phyloP scores from a whole-genome alignment of 2,888 invertebrate species.

The Lasioglossum marginatum region DNA sequence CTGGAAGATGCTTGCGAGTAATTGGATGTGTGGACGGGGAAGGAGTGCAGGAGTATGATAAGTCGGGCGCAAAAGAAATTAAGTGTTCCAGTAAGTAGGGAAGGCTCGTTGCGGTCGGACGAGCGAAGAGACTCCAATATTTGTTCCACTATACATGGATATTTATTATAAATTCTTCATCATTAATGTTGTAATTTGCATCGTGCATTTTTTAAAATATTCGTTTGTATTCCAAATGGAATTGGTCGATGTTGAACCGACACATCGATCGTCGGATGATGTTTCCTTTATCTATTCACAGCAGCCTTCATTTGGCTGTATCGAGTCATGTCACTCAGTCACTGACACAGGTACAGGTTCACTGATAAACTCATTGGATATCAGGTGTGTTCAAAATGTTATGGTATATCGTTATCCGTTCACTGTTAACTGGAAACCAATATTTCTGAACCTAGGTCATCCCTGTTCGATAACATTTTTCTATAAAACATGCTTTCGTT shows the following conservation, averaged over 20 bases:
- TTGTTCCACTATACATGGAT: background rate
- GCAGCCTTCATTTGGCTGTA: background rate
- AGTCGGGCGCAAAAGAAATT: background rate
- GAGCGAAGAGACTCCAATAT: background rate
- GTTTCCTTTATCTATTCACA: background rate
- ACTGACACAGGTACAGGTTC: background rate
- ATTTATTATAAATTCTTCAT: background rate
- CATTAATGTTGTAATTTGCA: background rate
- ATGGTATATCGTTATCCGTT: conserved; percentile 2
- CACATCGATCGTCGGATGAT: background rate
- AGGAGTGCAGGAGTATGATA: background rate
- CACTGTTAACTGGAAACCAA: conserved; percentile 1
- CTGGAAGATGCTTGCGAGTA: background rate
- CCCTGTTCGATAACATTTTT: background rate
- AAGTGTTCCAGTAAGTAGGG: background rate
- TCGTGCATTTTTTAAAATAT: background rate
- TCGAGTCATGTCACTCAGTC: background rate
- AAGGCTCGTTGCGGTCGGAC: background rate
- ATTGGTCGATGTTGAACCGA: background rate
- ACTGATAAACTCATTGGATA: conserved; percentile 24
- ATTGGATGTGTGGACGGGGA: background rate
- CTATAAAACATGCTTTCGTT: background rate
- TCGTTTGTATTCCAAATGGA: background rate
- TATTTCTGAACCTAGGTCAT: background rate
- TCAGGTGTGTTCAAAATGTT: conserved; percentile 12